Evolutionary conservation across 2,113 vertebrate genomes (phyloP).

Genomic region (Amia ocellicauda): DNA sequence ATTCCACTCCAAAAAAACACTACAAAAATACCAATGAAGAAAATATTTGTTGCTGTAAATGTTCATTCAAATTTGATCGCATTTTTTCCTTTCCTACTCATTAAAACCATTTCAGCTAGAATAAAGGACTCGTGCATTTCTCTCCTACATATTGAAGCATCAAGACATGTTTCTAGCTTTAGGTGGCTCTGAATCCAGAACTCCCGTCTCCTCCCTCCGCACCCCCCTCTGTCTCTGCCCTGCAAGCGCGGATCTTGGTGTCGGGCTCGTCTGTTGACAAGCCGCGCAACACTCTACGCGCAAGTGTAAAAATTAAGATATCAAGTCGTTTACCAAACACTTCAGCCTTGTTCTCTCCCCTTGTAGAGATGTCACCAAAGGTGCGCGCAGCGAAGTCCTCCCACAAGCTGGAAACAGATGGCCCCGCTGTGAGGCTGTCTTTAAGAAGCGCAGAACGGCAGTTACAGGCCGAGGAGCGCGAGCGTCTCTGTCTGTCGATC

Average conservation of each 20-base stretch:
- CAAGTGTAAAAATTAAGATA: slow-evolving; percentile 16
- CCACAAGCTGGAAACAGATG: slow-evolving; percentile 34
- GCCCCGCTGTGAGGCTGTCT: slow-evolving; percentile 13
- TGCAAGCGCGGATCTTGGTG: slow-evolving; percentile 7
- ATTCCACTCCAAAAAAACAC: too few species aligned
- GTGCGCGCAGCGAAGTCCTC: slow-evolving; percentile 32
- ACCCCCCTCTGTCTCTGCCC: slow-evolving; percentile 22
- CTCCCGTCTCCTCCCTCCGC: background rate
- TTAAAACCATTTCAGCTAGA: too few species aligned
- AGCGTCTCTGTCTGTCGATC: slow-evolving; percentile 9
- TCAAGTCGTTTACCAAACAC: slow-evolving; percentile 24
- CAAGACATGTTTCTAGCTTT: too few species aligned
- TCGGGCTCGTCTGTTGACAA: background rate
- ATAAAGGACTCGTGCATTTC: too few species aligned
- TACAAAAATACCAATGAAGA: too few species aligned
- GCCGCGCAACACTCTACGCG: background rate
- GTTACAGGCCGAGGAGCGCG: slow-evolving; percentile 1
- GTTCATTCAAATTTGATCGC: too few species aligned
- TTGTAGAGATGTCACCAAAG: slow-evolving; percentile 36
- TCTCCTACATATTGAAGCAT: too few species aligned
- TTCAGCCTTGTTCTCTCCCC: slow-evolving; percentile 15
- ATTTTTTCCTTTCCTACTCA: too few species aligned
- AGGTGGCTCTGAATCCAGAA: background rate
- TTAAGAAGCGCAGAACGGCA: slow-evolving; percentile 10
- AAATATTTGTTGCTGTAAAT: too few species aligned